Base-by-base conservation (phyloP, 2,113 vertebrate genomes). In the Ameiurus melas region DNA sequence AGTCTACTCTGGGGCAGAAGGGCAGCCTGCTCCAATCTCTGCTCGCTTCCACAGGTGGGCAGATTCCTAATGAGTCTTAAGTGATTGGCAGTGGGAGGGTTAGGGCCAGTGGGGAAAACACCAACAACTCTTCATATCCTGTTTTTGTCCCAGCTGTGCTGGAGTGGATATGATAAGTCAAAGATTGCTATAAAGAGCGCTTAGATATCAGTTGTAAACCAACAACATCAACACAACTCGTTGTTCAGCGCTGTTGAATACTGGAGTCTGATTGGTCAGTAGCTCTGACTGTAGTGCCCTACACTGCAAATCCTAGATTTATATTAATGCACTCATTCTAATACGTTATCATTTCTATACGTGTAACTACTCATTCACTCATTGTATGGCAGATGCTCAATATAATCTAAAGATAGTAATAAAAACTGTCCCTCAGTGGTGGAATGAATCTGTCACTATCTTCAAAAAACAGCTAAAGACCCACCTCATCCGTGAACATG, bases 11-110 rank as follows among this genome's bases (percentile, higher is more conserved):
- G 83, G 77, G 22, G 25, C 62, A 70, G 27, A 83, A 84, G 53
- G n/a, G 68, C 43, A 25, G 36, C 51, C 66, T 22, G 43, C 43
- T 79, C 68, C 36, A 36, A 20, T 30, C 71, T 51, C 60, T 47
- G 47, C 27, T 90, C 83, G 20, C 77, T 90, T 88, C 83, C 89
- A 92, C 91, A 93, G 92, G 91, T 93, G 89, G 91, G 73, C 64
- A 87, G 60, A 84, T 90, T 86, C 88, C 79, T 0, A 79, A 84
- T 87, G 91, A 92, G 90, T 73, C 88, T 79, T 39, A 88, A 87
- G 3, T 89, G 85, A 91, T 85, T 91, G 88, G 84, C 73, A 84
- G 84, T 19, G 16, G 58, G 73, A 60, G 39, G 57, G 22, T 43
- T 36, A 47, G 39, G n/a, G 36, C 39, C 30, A 19, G 30, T 5